Evolutionary conservation across 2,113 vertebrate species (phyloP), one percentile per base, ranked within the genome.

Genomic region (Dipodomys stephensi): DNA sequence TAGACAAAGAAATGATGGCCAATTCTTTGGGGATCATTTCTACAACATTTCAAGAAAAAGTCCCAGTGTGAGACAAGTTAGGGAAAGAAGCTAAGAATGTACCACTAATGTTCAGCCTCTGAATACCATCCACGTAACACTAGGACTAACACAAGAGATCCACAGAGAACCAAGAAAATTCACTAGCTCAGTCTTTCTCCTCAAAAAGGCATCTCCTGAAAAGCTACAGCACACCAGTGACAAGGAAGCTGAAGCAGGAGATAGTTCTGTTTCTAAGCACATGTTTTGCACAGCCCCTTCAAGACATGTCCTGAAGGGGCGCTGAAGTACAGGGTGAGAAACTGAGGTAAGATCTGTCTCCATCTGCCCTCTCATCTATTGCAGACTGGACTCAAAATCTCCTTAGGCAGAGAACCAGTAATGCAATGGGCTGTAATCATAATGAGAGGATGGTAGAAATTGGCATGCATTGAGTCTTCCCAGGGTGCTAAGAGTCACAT

Each of bases 161-260:
- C 19, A 5, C n/a, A 68, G 32, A 60, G n/a, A 44, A 27, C 4
- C 46, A 15, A 35, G 32, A 44, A n/a, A n/a, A 7, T 60, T 12
- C 15, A 7, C 2, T 39, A 23, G 13, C 7, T 35, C 32, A 77
- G 32, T 6, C 18, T 39, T 18, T 13, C 35, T 20, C 15, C 53
- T 57, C 28, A 39, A 62, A n/a, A 23, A 10, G 7, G 7, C 30
- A 0, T 30, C 28, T 12, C 2, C 0, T 5, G 18, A 53, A 7
- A 23, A 28, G 4, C 11, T 53, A 13, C n/a, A 46, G 22, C 1
- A 0, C 16, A 53, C 0, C 2, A 5, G 20, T 6, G 28, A 62
- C 25, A 27, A 71, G 7, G 76, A 89, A 46, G 32, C 72, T 49
- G 23, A 18, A 49, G 28, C 68, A 22, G 60, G 44, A 16, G 8